Evolutionary conservation across 2,113 vertebrate genomes (phyloP), one percentile per base, ranked within the genome.

Genomic region (Parotia lawesii): DNA sequence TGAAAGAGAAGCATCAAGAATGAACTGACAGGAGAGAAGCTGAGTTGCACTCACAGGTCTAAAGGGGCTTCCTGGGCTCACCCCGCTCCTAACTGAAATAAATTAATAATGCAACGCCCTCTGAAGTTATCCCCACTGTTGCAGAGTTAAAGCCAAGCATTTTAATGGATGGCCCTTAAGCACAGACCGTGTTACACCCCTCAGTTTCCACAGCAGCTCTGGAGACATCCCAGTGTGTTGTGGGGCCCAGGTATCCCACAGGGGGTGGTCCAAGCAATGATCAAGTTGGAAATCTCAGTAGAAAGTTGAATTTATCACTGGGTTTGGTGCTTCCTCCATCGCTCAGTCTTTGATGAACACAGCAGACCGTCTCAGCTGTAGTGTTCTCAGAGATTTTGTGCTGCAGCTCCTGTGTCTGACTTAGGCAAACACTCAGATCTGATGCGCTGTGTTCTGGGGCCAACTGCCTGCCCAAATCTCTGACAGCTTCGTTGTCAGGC

Each of bases 401-500:
- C 58, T 74, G 22, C 45, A 45, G 2, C 22, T 81, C 69, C 44
- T 31, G 17, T 18, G 8, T 51, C 20, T 74, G 85, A 61, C 38
- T 69, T 22, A 12, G 1, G 17, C 37, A 64, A 60, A 64, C 48
- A 6, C 27, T 12, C 27, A 60, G 65, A 54, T 74, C 57, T 77
- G 71, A 28, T 51, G 37, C 31, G 7, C 21, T 20, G 33, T 1
- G 10, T 48, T 78, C 61, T 45, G 61, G 35, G 78, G 53, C 76
- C 69, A 71, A 6, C 38, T 42, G 78, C 53, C 69, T 74, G 76
- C 91, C 70, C 67, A 66, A 21, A 50, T 56, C 79, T 65, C 25
- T 89, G 94, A 91, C 92, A 95, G 89, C 73, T 95, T 94, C 80
- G 77, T 90, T 89, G 86, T 71, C 75, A 42, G 92, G 65, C 87